Percentiles rank a stretch among this genome's conserved stretches.
phyloP scores from a whole-genome alignment of 2,888 invertebrate genomes.

The Tortrix viridana region DNA sequence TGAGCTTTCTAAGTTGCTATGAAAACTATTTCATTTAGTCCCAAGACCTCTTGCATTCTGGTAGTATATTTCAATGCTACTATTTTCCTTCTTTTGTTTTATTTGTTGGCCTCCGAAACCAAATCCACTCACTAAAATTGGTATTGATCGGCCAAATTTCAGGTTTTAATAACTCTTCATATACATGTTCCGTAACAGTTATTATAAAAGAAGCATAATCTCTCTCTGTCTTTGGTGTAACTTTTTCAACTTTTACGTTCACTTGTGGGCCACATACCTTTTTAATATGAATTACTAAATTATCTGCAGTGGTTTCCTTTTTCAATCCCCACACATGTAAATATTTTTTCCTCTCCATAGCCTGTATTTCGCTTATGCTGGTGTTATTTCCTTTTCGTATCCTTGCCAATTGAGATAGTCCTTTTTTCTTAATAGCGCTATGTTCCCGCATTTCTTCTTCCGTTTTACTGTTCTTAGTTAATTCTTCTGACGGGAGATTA shows the following conservation, averaged over 20 bases:
- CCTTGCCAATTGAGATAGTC: neutral
- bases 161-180: constrained; percentile 39
- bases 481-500: neutral
- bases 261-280: constrained; percentile 8
- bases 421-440: neutral
- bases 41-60: constrained; percentile 7
- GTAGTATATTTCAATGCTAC: constrained; percentile 22
- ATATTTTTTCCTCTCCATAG: constrained; percentile 27
- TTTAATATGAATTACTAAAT: constrained; percentile 16
- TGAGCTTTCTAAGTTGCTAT: neutral
- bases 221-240: constrained; percentile 44
- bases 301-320: constrained; percentile 28
- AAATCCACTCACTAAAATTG: constrained; percentile 41
- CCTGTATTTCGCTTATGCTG: constrained; percentile 9
- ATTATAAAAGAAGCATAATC: constrained; percentile 46
- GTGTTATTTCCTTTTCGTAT: constrained; percentile 10
- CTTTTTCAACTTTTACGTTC: constrained; percentile 40
- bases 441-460: neutral
- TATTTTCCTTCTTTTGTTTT: constrained; percentile 17
- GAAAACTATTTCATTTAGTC: neutral
- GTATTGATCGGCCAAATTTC: constrained; percentile 36
- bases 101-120: constrained; percentile 42
- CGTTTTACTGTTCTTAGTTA: neutral
- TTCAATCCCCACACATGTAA: constrained; percentile 36
- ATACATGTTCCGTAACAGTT: constrained; percentile 41